A percentile compares a stretch with the other conserved stretches of the same genome.
Conservation (phyloP, 2,113 vertebrate genomes). For the Tor tambroides region DNA sequence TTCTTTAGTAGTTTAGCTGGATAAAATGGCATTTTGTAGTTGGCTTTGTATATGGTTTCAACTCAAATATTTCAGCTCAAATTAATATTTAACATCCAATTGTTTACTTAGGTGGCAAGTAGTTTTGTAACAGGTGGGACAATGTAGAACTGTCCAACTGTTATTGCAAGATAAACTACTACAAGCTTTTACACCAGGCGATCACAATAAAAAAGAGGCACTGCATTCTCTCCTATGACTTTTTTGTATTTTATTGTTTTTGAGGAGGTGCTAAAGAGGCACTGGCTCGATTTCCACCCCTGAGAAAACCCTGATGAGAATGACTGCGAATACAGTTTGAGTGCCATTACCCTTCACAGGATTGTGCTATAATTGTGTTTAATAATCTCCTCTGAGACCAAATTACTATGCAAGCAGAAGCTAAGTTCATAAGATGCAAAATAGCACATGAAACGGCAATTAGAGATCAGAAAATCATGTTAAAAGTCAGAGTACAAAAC, state of each 20-base stretch:
- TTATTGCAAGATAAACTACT: background rate
- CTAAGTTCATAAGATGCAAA: constrained; percentile 52
- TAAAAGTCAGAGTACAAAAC: constrained; percentile 38
- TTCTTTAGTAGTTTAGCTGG: background rate
- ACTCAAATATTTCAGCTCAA: background rate
- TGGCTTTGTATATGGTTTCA: background rate
- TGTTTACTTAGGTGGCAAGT: background rate
- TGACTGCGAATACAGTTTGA: background rate
- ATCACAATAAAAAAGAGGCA: background rate
- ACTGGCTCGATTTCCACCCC: background rate
- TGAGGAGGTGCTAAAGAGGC: background rate
- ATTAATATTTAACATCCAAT: background rate
- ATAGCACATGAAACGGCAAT: constrained; percentile 49
- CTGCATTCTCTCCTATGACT: background rate
- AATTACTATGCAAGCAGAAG: constrained; percentile 53
- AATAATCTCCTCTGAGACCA: constrained; percentile 35
- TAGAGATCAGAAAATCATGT: constrained; percentile 50
- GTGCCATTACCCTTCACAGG: background rate
- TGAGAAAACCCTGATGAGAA: background rate
- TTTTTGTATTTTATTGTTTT: background rate
- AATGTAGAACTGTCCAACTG: background rate
- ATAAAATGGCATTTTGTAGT: background rate
- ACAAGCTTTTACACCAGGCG: background rate
- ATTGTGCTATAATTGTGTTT: constrained; percentile 6
- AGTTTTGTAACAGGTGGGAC: background rate